Percentiles rank a stretch among this genome's conserved stretches.
phyloP scores from a whole-genome alignment of 2,113 vertebrate species.

The Lasiurus cinereus region DNA sequence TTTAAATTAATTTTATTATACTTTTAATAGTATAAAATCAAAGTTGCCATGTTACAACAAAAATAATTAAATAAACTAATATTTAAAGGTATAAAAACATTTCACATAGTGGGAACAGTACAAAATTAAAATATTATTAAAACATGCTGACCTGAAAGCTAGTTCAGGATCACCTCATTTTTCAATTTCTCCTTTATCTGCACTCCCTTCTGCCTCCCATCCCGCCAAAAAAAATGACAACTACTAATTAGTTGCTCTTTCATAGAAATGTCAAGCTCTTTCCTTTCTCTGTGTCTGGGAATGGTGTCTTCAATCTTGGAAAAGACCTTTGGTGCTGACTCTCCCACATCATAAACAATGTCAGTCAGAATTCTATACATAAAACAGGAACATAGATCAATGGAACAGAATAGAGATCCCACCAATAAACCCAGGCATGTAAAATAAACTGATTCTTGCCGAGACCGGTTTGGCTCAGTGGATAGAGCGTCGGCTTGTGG shows the following conservation, averaged over 20 bases:
- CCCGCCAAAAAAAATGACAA: neutral
- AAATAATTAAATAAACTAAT: neutral
- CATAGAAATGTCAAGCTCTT: neutral
- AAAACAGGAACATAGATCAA: neutral
- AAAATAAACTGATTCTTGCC: neutral
- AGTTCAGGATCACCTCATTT: neutral
- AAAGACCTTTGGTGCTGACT: neutral
- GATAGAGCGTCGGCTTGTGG: no score
- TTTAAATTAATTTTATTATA: neutral
- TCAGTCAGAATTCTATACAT: neutral
- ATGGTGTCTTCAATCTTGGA: neutral
- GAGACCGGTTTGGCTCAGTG: no score
- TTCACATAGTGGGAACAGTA: neutral
- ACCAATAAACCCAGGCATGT: neutral
- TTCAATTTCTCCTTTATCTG: neutral
- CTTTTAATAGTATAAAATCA: constrained; percentile 37
- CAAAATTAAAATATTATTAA: neutral
- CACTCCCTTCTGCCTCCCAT: neutral
- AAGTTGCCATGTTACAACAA: neutral
- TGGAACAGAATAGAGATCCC: neutral
- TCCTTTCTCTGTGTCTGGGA: neutral
- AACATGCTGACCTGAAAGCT: neutral
- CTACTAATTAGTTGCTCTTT: neutral
- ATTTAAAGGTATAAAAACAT: neutral
- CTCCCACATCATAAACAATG: neutral